phyloP scores from a whole-genome alignment of 2,113 vertebrate genomes.

The Carassius auratus region DNA sequence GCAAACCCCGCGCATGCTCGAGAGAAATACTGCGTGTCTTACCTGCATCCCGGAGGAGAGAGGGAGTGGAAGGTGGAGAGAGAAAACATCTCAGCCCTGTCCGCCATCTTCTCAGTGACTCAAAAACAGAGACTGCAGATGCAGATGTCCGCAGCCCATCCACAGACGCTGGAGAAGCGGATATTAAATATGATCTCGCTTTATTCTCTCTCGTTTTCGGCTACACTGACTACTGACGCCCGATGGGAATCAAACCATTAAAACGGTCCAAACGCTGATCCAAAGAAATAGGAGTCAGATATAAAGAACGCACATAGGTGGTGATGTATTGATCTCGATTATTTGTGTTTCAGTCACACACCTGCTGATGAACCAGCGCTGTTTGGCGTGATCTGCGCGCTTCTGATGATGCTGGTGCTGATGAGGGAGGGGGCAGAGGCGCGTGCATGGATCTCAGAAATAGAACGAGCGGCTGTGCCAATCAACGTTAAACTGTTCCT shows the following conservation, averaged over 20 bases:
- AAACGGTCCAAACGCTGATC: constrained; percentile 17
- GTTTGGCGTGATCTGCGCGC: constrained; percentile 58
- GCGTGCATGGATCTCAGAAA: neutral
- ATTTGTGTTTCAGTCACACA: constrained; percentile 32
- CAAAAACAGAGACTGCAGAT: constrained; percentile 75
- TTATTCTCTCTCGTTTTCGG: constrained; percentile 40
- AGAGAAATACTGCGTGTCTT: constrained; percentile 59
- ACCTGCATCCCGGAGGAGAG: constrained; percentile 93
- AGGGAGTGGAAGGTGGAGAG: constrained; percentile 94
- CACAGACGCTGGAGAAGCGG: constrained; percentile 65
- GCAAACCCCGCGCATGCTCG: neutral
- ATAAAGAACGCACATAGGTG: neutral
- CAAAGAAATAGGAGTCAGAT: neutral
- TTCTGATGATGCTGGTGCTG: constrained; percentile 60
- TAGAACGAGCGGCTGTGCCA: neutral
- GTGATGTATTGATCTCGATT: constrained; percentile 36
- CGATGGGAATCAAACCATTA: constrained; percentile 63
- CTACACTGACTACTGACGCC: constrained; percentile 62
- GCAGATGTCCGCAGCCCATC: constrained; percentile 76
- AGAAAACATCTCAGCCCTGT: constrained; percentile 95
- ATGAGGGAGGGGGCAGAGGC: constrained; percentile 46
- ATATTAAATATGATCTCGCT: constrained; percentile 56
- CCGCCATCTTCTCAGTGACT: constrained; percentile 93
- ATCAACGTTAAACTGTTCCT: accelerated
- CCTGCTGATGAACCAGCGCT: constrained; percentile 51